phyloP scores from a whole-genome alignment of 2,888 invertebrate species.

The Latheticus oryzae region DNA sequence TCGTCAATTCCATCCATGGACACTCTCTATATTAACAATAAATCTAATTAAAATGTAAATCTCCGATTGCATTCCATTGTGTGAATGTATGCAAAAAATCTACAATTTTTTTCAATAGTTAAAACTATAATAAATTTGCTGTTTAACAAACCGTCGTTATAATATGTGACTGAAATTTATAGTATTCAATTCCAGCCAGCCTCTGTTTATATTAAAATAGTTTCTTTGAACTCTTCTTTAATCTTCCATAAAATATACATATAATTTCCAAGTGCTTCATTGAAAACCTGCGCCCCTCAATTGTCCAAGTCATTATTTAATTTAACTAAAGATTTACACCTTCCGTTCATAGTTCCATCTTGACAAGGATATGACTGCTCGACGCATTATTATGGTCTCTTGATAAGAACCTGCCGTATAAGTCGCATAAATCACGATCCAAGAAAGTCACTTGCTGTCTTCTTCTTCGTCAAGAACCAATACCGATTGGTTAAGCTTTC shows the following conservation, averaged over 20 bases:
- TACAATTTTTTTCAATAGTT: too few species aligned
- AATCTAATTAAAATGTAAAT: too few species aligned
- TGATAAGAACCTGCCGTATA: conserved; percentile 30
- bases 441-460: conserved; percentile 27
- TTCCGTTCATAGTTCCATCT: conserved; percentile 29
- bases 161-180: too few species aligned
- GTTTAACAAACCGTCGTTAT: too few species aligned
- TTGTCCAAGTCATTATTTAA: conserved; percentile 26
- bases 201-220: too few species aligned
- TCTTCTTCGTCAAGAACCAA: conserved; percentile 35
- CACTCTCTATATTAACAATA: too few species aligned
- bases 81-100: too few species aligned
- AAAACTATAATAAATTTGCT: too few species aligned
- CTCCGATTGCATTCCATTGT: too few species aligned
- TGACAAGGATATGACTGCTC: conserved; percentile 36
- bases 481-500: conserved; percentile 10
- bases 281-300: neutral
- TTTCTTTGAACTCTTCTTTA: neutral
- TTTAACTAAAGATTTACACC: conserved; percentile 34
- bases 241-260: too few species aligned
- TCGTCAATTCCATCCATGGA: too few species aligned
- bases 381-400: conserved; percentile 28
- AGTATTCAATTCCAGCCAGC: too few species aligned
- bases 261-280: neutral
- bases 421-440: conserved; percentile 29